Evolutionary conservation across 2,888 invertebrate genomes (phyloP).

Genomic region (Anoplius nigerrimus): DNA sequence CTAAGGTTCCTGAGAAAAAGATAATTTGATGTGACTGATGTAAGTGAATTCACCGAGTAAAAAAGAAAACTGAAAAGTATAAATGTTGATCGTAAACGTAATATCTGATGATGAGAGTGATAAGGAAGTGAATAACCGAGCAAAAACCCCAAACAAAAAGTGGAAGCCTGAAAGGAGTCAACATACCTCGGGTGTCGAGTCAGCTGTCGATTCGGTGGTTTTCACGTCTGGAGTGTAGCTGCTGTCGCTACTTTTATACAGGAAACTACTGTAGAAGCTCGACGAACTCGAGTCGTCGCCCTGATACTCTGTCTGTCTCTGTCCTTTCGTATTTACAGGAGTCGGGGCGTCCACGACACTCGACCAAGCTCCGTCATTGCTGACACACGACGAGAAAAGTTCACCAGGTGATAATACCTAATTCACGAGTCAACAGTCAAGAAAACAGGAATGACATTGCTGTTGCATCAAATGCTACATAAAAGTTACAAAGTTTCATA

Average conservation of each 20-base stretch:
- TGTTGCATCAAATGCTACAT: not conserved
- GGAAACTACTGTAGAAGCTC: conserved; percentile 70
- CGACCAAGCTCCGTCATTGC: conserved; percentile 61
- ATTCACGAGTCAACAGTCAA: conserved; percentile 13
- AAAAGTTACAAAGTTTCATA: too few species aligned
- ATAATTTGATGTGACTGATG: too few species aligned
- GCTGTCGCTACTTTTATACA: conserved; percentile 66
- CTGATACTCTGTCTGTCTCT: conserved; percentile 50
- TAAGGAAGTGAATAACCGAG: too few species aligned
- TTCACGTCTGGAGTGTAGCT: conserved; percentile 60
- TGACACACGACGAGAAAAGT: conserved; percentile 62
- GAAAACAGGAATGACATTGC: not conserved
- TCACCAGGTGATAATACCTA: conserved; percentile 62
- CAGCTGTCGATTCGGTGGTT: not conserved
- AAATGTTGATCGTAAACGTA: too few species aligned
- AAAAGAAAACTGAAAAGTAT: too few species aligned
- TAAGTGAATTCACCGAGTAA: too few species aligned
- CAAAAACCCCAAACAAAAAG: not conserved
- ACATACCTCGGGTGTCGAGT: conserved; percentile 26
- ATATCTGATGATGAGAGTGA: too few species aligned
- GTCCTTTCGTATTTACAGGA: conserved; percentile 36
- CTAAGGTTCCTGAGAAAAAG: too few species aligned
- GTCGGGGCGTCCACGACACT: conserved; percentile 44
- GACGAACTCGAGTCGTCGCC: conserved; percentile 69
- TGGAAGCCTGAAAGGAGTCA: too few species aligned